Percentiles rank a stretch among this genome's conserved stretches.
These are phyloP conservation scores for Trichacis sp. DNA, from an alignment of 2,888 invertebrate species.

Conservation along the genomic window DNA sequence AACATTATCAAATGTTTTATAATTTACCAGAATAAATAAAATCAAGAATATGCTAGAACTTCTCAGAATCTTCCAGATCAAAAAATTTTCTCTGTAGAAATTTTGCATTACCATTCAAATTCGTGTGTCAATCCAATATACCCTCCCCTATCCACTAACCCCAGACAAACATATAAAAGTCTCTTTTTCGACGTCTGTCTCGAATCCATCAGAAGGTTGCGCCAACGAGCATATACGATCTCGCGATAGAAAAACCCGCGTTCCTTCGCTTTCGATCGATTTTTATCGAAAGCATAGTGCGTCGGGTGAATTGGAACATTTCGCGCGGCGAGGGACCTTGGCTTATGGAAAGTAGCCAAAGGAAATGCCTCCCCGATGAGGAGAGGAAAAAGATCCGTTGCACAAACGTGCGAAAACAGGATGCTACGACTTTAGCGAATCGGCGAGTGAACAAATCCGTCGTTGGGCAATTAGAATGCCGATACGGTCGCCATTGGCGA, in stretches of 20 bases:
- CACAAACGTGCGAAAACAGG: slow-evolving; percentile 54
- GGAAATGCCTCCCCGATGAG: slow-evolving; percentile 43
- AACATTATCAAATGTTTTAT: too few relatives aligned
- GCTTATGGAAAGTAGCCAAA: slow-evolving; percentile 54
- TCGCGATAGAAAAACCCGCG: background rate
- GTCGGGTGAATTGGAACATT: slow-evolving; percentile 24
- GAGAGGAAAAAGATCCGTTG: slow-evolving; percentile 45
- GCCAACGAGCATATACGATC: too few relatives aligned
- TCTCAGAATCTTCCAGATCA: too few relatives aligned
- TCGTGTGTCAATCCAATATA: too few relatives aligned
- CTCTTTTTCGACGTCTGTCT: too few relatives aligned
- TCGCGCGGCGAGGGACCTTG: slow-evolving; percentile 47
- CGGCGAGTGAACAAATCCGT: slow-evolving; percentile 41
- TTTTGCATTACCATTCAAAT: too few relatives aligned
- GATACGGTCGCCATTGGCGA: slow-evolving; percentile 19
- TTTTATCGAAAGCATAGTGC: slow-evolving; percentile 25
- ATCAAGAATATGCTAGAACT: too few relatives aligned
- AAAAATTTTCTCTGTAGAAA: too few relatives aligned
- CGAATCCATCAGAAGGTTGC: too few relatives aligned
- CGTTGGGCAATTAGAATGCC: slow-evolving; percentile 44
- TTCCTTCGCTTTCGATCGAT: slow-evolving; percentile 26
- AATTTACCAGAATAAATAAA: too few relatives aligned
- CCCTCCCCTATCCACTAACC: too few relatives aligned
- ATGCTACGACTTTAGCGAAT: slow-evolving; percentile 50
- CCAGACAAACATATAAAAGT: too few relatives aligned